Evolutionary conservation across 2,113 vertebrate species (phyloP), one percentile per base, ranked within the genome.

Genomic region (Mirza zaza): DNA sequence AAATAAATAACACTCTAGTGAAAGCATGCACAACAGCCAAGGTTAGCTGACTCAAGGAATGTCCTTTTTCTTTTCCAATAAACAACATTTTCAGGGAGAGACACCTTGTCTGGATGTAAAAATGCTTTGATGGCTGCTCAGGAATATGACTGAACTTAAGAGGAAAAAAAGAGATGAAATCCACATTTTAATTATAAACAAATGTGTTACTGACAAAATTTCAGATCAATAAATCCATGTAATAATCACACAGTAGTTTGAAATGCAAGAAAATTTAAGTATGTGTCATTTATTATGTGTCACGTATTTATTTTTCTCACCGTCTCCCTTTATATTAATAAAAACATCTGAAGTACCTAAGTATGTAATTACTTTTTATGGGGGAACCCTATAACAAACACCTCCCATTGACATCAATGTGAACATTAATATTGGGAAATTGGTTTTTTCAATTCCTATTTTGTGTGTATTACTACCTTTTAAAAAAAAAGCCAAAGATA

Each of bases 1-100:
- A 48, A 90, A 76, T n/a, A 55, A 67, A 68, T 11, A 29, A 32
- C 63, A 32, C 71, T 57, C 39, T 4, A 14, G 13, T 59, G 77
- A 93, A 57, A 76, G 23, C 91, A 57, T 92, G 88, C 52, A 45
- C 29, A 48, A 79, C 6, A 82, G 65, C 55, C 57, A 81, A 92
- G 18, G 13, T 86, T 73, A 96, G 86, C 79, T 90, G 57, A 94
- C 50, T 86, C 79, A 63, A 79, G 65, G 79, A 89, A 81, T 7
- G 70, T 97, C 34, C 82, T 59, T 97, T 95, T 86, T 81, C 57
- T 97, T 94, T 96, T 77, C 71, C 45, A 95, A 36, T 79, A 84
- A 98, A 95, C 15, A 45, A 3, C 71, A 93, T 57, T 86, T 92
- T 92, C 88, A 97, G 68, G 91, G 87, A 87, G 42, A 67, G 79